A percentile compares a stretch with the other conserved stretches of the same genome.
Evolutionary conservation across 2,888 invertebrate species (phyloP).

Genomic region (Lypha dubia): DNA sequence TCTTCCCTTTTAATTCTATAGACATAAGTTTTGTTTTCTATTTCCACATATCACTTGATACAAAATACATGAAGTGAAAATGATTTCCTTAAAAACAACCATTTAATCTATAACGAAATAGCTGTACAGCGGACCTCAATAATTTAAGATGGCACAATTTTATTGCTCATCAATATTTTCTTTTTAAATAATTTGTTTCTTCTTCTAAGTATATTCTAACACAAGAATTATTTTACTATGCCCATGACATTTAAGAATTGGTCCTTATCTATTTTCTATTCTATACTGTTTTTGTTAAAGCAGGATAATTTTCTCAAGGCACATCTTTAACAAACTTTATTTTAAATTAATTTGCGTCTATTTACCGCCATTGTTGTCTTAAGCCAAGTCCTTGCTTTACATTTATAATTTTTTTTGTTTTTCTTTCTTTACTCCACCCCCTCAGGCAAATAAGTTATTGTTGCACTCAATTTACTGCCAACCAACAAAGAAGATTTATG

Average conservation of each 20-base stretch:
- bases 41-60: no score
- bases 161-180: no score
- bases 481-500: slow-evolving; percentile 34
- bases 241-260: not conserved
- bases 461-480: slow-evolving; percentile 65
- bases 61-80: no score
- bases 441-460: slow-evolving; percentile 62
- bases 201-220: not conserved
- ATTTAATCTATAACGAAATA: no score
- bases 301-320: not conserved
- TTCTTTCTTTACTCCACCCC: not conserved
- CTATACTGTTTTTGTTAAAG: not conserved
- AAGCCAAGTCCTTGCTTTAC: slow-evolving; percentile 43
- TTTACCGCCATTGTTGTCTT: slow-evolving; percentile 65
- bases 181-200: no score
- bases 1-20: no score
- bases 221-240: slow-evolving; percentile 1
- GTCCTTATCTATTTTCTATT: not conserved
- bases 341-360: slow-evolving; percentile 69
- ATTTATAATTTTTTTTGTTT: no score
- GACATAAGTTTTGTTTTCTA: no score
- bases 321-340: slow-evolving; percentile 36
- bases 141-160: no score
- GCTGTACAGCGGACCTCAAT: no score
- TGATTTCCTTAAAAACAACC: no score